These are phyloP conservation scores for Limonius californicus DNA, from an alignment of 1,140 invertebrate species.

Conservation along the genomic window DNA sequence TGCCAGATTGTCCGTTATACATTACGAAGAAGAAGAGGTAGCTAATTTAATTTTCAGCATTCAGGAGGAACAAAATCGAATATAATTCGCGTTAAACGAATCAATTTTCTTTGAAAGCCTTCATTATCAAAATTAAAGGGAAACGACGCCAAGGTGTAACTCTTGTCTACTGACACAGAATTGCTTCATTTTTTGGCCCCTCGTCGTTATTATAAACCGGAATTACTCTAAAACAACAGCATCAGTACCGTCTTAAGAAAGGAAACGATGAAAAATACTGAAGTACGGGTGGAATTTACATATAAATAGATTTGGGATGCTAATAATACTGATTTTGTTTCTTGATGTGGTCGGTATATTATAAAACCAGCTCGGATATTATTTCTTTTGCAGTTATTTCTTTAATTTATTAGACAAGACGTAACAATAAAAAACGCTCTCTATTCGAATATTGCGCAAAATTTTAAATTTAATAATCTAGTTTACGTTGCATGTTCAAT, in stretches of 20 bases:
- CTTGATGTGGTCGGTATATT: constrained; percentile 17
- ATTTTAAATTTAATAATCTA: constrained; percentile 1
- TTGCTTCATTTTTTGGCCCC: no score
- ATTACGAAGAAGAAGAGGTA: no score
- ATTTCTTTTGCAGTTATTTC: constrained; percentile 2
- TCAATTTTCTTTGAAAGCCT: no score
- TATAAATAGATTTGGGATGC: constrained; percentile 17
- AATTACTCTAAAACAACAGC: constrained; percentile 3
- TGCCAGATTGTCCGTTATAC: no score
- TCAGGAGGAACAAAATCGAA: no score
- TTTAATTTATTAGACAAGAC: constrained; percentile 12
- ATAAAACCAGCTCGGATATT: constrained; percentile 7
- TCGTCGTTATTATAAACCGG: background rate
- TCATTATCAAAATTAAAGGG: no score
- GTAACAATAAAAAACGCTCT: background rate
- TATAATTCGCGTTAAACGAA: no score
- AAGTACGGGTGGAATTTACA: constrained; percentile 13
- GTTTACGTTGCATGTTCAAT: background rate
- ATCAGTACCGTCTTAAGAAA: constrained; percentile 12
- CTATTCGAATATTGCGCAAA: background rate
- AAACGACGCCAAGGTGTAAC: no score
- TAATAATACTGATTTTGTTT: constrained; percentile 19
- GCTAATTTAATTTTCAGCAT: no score
- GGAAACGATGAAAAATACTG: constrained; percentile 12
- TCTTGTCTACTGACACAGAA: no score